A percentile compares a stretch with the other conserved stretches of the same genome.
These are phyloP conservation scores for Vimba vimba DNA, from an alignment of 2,113 vertebrate genomes.

Conservation along the genomic window DNA sequence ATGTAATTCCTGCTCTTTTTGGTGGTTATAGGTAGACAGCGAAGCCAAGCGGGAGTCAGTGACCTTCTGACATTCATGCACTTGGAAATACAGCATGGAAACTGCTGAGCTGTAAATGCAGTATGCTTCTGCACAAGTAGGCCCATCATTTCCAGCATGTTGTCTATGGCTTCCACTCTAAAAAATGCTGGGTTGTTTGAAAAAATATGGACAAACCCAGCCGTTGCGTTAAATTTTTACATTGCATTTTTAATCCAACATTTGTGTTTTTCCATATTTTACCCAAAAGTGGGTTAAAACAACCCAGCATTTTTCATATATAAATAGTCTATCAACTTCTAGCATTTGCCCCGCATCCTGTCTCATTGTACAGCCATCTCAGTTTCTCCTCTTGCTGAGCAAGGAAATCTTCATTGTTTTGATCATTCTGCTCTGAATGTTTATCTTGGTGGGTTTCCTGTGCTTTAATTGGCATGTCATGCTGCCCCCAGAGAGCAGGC, in stretches of 20 bases:
- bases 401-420: slow-evolving; percentile 67
- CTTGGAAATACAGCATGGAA: slow-evolving; percentile 30
- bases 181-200: too few relatives aligned
- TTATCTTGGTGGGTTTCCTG: slow-evolving; percentile 75
- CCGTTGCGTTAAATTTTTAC: too few relatives aligned
- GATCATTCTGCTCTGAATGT: slow-evolving; percentile 66
- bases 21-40: slow-evolving; percentile 35
- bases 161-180: not conserved
- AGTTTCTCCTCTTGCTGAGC: slow-evolving; percentile 51
- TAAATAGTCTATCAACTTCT: not conserved
- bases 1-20: slow-evolving; percentile 58
- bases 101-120: slow-evolving; percentile 41
- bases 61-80: slow-evolving; percentile 52
- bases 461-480: slow-evolving; percentile 74
- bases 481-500: slow-evolving; percentile 71
- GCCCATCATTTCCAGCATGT: slow-evolving; percentile 51
- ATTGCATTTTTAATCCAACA: too few relatives aligned
- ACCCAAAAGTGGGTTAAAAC: too few relatives aligned
- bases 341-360: not conserved
- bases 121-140: slow-evolving; percentile 22
- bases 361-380: not conserved
- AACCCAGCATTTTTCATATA: too few relatives aligned
- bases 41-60: slow-evolving; percentile 42
- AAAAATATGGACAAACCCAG: too few relatives aligned
- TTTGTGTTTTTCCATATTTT: too few relatives aligned